Conservation (phyloP, 2,113 vertebrate species). For the Pimephales promelas region DNA sequence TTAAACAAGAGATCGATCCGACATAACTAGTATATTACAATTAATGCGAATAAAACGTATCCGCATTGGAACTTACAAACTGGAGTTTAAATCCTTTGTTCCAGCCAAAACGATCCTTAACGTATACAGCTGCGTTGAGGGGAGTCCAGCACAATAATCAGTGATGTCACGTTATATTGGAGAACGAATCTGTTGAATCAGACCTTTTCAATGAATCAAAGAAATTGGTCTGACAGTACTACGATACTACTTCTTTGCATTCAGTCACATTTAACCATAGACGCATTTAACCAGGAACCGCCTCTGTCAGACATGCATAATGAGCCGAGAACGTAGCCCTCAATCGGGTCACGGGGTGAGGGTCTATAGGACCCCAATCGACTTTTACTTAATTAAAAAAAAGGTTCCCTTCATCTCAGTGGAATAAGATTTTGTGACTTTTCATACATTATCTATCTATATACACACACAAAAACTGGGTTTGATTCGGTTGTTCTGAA, state of each 20-base stretch:
- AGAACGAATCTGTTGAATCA: background rate
- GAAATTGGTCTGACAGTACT: background rate
- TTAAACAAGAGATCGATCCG: background rate
- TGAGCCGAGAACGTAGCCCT: background rate
- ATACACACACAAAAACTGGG: too few relatives aligned
- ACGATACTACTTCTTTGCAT: background rate
- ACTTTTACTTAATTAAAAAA: too few relatives aligned
- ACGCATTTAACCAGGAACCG: background rate
- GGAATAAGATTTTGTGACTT: too few relatives aligned
- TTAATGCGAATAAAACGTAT: background rate
- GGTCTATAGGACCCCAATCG: too few relatives aligned
- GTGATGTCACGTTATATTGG: background rate
- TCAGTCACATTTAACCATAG: background rate
- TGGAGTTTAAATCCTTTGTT: conserved; percentile 12
- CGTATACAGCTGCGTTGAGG: background rate
- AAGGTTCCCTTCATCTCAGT: too few relatives aligned
- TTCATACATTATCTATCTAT: too few relatives aligned
- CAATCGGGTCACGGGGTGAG: too few relatives aligned
- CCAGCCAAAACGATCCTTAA: background rate
- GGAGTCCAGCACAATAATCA: background rate
- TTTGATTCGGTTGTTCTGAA: too few relatives aligned
- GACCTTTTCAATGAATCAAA: background rate
- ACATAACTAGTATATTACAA: background rate
- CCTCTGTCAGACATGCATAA: background rate
- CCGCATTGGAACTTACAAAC: background rate